phyloP scores from a whole-genome alignment of 92 coral and sea anemone genomes.

The Epizoanthus rinbou region DNA sequence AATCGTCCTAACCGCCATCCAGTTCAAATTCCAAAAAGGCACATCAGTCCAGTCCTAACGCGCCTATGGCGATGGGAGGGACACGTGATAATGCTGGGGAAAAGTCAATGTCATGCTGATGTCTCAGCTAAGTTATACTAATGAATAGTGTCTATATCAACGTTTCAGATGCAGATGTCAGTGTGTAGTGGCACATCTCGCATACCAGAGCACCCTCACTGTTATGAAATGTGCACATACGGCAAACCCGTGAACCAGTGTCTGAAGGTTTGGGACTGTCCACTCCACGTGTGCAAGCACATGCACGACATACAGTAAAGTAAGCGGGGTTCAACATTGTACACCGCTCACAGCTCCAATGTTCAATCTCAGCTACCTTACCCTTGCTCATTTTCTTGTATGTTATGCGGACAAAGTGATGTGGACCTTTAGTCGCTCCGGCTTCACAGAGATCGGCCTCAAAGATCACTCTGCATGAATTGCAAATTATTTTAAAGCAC shows the following conservation, averaged over 20 bases:
- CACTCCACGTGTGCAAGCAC: conserved; percentile 62
- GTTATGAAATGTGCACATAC: conserved; percentile 54
- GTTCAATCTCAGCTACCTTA: neutral
- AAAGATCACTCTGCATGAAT: neutral
- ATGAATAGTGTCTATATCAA: neutral
- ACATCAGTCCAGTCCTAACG: too few relatives aligned
- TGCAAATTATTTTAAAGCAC: neutral
- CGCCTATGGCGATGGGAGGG: too few relatives aligned
- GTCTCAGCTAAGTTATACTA: too few relatives aligned
- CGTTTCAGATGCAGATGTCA: conserved; percentile 44
- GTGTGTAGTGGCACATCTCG: conserved; percentile 36
- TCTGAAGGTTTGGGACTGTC: conserved; percentile 14
- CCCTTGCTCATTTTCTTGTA: neutral
- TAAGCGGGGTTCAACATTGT: conserved; percentile 53
- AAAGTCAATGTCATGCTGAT: too few relatives aligned
- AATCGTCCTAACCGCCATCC: too few relatives aligned
- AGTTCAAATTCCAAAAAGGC: too few relatives aligned
- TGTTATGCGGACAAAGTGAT: neutral
- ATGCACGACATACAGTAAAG: conserved; percentile 55
- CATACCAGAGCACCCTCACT: conserved; percentile 47
- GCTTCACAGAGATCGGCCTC: conserved; percentile 2
- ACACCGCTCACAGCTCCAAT: conserved; percentile 69
- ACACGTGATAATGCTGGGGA: too few relatives aligned
- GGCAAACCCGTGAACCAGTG: conserved; percentile 57
- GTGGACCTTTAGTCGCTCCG: neutral